These are phyloP conservation scores for Dimorphilus gyrociliatus DNA, from an alignment of 2,888 invertebrate species.

Conservation along the genomic window DNA sequence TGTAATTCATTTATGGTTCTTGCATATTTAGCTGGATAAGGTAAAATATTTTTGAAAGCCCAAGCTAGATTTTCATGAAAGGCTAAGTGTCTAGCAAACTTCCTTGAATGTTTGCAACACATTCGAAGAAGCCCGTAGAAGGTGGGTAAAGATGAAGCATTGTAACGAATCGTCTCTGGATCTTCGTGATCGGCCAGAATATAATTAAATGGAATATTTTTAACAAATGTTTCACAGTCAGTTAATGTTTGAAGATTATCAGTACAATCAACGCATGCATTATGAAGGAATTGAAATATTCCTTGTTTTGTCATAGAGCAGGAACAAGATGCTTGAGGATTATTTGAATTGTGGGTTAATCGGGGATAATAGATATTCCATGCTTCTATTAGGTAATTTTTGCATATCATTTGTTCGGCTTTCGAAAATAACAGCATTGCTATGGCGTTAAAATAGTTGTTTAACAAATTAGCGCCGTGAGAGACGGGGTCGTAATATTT, in stretches of 20 bases:
- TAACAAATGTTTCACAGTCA: slow-evolving; percentile 67
- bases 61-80: slow-evolving; percentile 87
- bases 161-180: slow-evolving; percentile 81
- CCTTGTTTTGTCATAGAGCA: too few species aligned
- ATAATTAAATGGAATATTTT: slow-evolving; percentile 89
- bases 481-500: too few species aligned
- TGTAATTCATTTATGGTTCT: slow-evolving; percentile 80
- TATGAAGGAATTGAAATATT: slow-evolving; percentile 52
- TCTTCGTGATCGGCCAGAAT: slow-evolving; percentile 94
- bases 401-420: too few species aligned
- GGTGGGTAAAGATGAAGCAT: slow-evolving; percentile 79
- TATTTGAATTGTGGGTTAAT: too few species aligned
- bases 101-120: slow-evolving; percentile 71
- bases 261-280: slow-evolving; percentile 74
- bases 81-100: slow-evolving; percentile 68
- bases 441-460: too few species aligned
- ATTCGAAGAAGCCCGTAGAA: slow-evolving; percentile 58
- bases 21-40: slow-evolving; percentile 83
- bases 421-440: too few species aligned
- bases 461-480: too few species aligned
- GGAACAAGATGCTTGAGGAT: too few species aligned
- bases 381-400: too few species aligned
- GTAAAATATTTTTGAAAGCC: slow-evolving; percentile 89
- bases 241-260: slow-evolving; percentile 77
- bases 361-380: too few species aligned